Evolutionary conservation across 2,797 vertebrate genomes (phyloP).

Genomic region (Chelon labrosus): DNA sequence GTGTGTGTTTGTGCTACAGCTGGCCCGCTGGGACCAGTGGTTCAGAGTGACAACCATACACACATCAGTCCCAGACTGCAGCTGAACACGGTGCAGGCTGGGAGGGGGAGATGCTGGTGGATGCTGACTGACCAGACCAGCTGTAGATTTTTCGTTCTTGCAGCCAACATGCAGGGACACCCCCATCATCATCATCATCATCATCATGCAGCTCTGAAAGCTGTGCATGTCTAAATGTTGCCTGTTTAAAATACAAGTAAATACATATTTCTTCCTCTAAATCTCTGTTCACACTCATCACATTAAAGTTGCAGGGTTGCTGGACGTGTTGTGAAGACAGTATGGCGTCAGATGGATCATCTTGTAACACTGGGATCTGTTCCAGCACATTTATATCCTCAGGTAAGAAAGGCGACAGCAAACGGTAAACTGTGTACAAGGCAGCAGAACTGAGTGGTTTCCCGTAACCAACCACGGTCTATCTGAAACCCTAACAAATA

Average conservation of each 20-base stretch:
- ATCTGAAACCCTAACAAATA: slow-evolving; percentile 4
- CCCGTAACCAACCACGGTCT: slow-evolving; percentile 2
- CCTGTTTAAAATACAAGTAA: too few relatives aligned
- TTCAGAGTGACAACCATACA: slow-evolving; percentile 73
- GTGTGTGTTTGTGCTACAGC: slow-evolving; percentile 76
- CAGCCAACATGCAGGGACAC: not conserved
- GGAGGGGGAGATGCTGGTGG: slow-evolving; percentile 39
- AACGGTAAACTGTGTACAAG: slow-evolving; percentile 44
- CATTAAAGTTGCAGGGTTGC: slow-evolving; percentile 22
- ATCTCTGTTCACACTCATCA: not conserved
- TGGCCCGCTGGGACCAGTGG: slow-evolving; percentile 75
- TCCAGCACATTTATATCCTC: slow-evolving; percentile 85
- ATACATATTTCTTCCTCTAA: too few relatives aligned
- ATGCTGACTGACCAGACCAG: slow-evolving; percentile 36
- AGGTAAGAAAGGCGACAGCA: slow-evolving; percentile 85
- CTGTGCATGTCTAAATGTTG: too few relatives aligned
- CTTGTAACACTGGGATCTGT: slow-evolving; percentile 75
- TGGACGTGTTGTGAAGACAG: slow-evolving; percentile 24
- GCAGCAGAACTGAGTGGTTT: slow-evolving; percentile 9
- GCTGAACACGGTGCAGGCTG: slow-evolving; percentile 48
- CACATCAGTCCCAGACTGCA: slow-evolving; percentile 62
- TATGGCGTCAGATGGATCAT: slow-evolving; percentile 45
- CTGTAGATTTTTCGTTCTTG: slow-evolving; percentile 4
- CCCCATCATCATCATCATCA: too few relatives aligned
- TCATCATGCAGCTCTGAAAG: not conserved